Evolutionary conservation across 35 echinoderm and acorn worm species (phyloP).

Genomic region (Ophiothrix spiculata): DNA sequence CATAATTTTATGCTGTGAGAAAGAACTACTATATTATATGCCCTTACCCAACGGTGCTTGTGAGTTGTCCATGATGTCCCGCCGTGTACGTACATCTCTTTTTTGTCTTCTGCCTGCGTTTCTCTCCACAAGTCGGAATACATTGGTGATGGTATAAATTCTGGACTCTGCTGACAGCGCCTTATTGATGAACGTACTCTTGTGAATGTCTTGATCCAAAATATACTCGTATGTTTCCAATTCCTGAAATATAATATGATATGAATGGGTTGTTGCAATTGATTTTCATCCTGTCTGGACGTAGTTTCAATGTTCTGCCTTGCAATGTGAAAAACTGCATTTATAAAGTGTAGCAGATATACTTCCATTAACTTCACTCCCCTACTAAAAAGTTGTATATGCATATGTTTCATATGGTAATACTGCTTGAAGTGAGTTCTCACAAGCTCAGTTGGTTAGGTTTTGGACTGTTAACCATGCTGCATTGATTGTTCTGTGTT

Average conservation of each 20-base stretch:
- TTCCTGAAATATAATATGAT: constrained; percentile 1
- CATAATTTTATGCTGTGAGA: background rate
- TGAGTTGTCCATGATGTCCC: constrained; percentile 5
- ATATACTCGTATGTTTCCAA: constrained; percentile 45
- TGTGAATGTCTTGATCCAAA: constrained; percentile 39
- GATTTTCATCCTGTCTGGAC: too few relatives aligned
- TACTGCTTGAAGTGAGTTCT: too few relatives aligned
- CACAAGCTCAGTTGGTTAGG: too few relatives aligned
- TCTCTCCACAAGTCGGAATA: constrained; percentile 58
- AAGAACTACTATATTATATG: background rate
- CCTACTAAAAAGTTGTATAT: too few relatives aligned
- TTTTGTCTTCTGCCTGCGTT: background rate
- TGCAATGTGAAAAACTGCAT: too few relatives aligned
- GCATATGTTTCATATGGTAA: too few relatives aligned
- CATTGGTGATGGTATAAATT: constrained; percentile 63
- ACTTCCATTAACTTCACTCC: too few relatives aligned
- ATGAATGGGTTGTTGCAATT: background rate
- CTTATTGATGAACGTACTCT: constrained; percentile 58
- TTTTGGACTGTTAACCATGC: too few relatives aligned
- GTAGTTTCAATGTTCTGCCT: too few relatives aligned
- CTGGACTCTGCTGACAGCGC: constrained; percentile 59
- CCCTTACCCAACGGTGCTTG: background rate
- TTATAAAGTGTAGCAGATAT: too few relatives aligned
- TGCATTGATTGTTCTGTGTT: too few relatives aligned
- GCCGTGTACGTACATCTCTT: background rate